These are phyloP conservation scores for Epistrophe grossulariae DNA, from an alignment of 2,888 invertebrate species.

Conservation along the genomic window DNA sequence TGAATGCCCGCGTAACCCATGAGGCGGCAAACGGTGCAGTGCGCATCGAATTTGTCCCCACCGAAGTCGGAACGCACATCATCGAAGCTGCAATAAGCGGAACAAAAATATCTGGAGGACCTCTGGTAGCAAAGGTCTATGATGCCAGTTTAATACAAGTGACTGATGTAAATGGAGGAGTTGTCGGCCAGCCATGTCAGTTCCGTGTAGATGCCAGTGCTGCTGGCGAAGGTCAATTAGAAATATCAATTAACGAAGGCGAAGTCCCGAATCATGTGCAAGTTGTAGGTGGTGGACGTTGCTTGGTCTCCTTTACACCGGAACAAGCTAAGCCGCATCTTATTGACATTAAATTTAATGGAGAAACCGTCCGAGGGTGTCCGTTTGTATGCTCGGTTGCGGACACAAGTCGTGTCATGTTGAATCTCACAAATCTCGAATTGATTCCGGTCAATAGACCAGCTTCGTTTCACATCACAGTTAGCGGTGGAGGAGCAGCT, in stretches of 20 bases:
- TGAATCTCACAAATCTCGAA: slow-evolving; percentile 91
- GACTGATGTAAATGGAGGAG: slow-evolving; percentile 96
- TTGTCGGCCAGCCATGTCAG: slow-evolving; percentile 97
- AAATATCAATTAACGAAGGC: slow-evolving; percentile 99
- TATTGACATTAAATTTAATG: slow-evolving; percentile 98
- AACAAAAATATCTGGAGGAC: slow-evolving; percentile 94
- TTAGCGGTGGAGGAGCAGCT: slow-evolving; percentile 89
- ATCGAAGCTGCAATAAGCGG: slow-evolving; percentile 96
- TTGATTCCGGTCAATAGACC: slow-evolving; percentile 93
- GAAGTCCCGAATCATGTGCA: slow-evolving; percentile 99
- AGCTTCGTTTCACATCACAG: slow-evolving; percentile 91
- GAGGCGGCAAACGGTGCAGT: slow-evolving; percentile 93
- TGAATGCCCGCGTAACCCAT: slow-evolving; percentile 92
- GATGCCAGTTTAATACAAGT: slow-evolving; percentile 97
- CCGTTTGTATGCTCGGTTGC: slow-evolving; percentile 95
- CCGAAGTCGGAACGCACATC: slow-evolving; percentile 96
- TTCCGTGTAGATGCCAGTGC: slow-evolving; percentile 99
- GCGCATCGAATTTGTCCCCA: slow-evolving; percentile 95
- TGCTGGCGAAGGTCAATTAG: slow-evolving; percentile 99
- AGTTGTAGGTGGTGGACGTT: slow-evolving; percentile 97
- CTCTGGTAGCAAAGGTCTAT: slow-evolving; percentile 96
- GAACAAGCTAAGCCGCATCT: slow-evolving; percentile 95
- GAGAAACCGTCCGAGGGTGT: slow-evolving; percentile 95
- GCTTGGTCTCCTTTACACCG: slow-evolving; percentile 97
- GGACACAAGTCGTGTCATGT: slow-evolving; percentile 90